Percentiles rank a stretch among this genome's conserved stretches.
Evolutionary conservation across 2,888 invertebrate species (phyloP).

Genomic region (Cryptus armator): DNA sequence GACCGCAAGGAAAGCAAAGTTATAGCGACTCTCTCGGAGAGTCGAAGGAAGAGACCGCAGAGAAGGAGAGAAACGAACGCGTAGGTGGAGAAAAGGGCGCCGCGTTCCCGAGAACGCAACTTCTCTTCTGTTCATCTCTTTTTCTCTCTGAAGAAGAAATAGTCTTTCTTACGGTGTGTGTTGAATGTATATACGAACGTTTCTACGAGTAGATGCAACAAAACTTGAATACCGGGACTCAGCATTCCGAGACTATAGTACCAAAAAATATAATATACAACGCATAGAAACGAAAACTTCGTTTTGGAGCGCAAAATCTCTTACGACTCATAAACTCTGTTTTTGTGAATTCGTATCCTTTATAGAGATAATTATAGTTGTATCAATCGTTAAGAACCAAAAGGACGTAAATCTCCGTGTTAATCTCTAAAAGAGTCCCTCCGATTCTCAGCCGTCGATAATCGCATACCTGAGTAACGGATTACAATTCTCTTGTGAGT

Average conservation of each 20-base stretch:
- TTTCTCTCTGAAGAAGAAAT: neutral
- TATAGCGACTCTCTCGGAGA: slow-evolving; percentile 48
- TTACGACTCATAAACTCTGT: slow-evolving; percentile 24
- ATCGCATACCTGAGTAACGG: neutral
- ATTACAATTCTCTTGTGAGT: neutral
- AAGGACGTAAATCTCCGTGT: neutral
- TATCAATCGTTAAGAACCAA: neutral
- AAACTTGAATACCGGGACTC: slow-evolving; percentile 60
- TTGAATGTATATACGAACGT: neutral
- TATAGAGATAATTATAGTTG: neutral
- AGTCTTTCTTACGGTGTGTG: neutral
- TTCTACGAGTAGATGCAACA: slow-evolving; percentile 52
- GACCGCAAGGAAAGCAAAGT: slow-evolving; percentile 59
- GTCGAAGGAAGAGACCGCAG: slow-evolving; percentile 33
- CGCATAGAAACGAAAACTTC: neutral
- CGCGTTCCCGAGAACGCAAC: slow-evolving; percentile 23
- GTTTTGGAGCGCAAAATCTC: slow-evolving; percentile 29
- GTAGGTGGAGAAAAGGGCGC: slow-evolving; percentile 47
- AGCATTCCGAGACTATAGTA: slow-evolving; percentile 46
- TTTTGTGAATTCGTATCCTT: neutral
- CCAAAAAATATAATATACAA: slow-evolving; percentile 4
- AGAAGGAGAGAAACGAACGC: slow-evolving; percentile 56
- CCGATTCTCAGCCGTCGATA: neutral
- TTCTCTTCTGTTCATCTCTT: neutral
- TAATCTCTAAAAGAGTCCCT: too few relatives aligned